Evolutionary conservation across 2,113 vertebrate species (phyloP), one percentile per base, ranked within the genome.

Genomic region (Sardina pilchardus): DNA sequence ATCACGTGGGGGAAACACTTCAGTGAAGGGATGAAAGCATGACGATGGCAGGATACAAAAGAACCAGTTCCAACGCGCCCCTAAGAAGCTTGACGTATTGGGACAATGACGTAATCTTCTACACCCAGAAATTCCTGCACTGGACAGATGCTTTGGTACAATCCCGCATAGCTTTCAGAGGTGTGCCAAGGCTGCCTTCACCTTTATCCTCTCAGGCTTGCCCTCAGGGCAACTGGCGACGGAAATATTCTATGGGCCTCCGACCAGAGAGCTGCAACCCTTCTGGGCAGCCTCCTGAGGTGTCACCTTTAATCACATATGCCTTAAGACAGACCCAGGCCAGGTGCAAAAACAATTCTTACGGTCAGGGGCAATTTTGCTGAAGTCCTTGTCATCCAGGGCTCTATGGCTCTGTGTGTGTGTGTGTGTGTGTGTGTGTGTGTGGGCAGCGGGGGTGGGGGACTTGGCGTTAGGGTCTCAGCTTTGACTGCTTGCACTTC

Each of bases 261-360:
- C 84, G 53, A 80, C 75, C 47, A 36, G 86, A 81, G 44, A 48
- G 26, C 47, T 43, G 71, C 17, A 44, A 63, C 19, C 56, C 63
- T 30, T 3, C 81, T 9, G 48, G 9, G 12, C 53, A 59, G 50
- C 5, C 44, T 83, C 84, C n/a, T n/a, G n/a, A 88, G 59, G 86
- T 86, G 67, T 90, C 81, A 82, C 56, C 78, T 75, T 82, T 34
- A 63, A 87, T 83, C 24, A 71, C 63, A 12, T 47, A 67, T 44
- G 56, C 17, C 56, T 12, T 34, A 16, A 5, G 4, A 63, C 24
- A 82, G 16, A 17, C n/a, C 17, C 10, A 67, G 24, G 53, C 80
- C 36, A 67, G 36, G 75, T 56, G 75, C 67, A 83, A 78, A 85
- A 78, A 48, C 47, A 53, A 81, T n/a, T 50, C 43, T 67, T 42